Evolutionary conservation across 2,113 vertebrate species (phyloP), one percentile per base, ranked within the genome.

Genomic region (Tenebrosternarchus preto): DNA sequence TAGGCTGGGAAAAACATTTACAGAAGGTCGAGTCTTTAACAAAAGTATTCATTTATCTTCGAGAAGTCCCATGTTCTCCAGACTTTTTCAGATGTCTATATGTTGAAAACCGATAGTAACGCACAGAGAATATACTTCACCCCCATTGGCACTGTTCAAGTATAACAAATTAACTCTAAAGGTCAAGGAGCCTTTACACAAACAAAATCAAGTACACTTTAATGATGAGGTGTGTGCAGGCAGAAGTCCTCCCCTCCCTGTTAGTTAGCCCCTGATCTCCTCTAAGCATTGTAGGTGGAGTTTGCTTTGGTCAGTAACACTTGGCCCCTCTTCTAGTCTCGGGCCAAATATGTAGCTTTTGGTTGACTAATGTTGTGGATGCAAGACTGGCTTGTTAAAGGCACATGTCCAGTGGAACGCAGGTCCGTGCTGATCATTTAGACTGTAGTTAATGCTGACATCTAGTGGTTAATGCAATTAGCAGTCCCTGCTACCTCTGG

Each of bases 381-480:
- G 3, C 16, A 11, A 29, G 56, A 50, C 12, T 27, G 56, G 11
- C 6, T 1, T 0, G 61, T 1, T 36, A 36, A 36, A 22, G 27
- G 36, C 39, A 27, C 24, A 55, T 57, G 60, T 56, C 66, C 64
- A 74, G 27, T 59, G 5, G 53, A 20, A 5, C 57, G 64, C 60
- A 31, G 2, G 9, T 12, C 61, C 19, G 27, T 46, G 31, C 39
- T 22, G 17, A 39, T 17, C n/a, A 36, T 25, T 73, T 73, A 80
- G 25, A 33, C 39, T 78, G 76, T 74, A 78, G 76, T 73, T 70
- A 29, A 71, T 82, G 76, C 76, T 75, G 83, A 84, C 83, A 78
- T 84, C 83, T 84, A 82, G 83, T 84, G 83, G 83, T 71, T 84
- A 46, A 63, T 22, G 4, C 55, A 55, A 24, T 27, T 56, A 55